Conservation (phyloP, 2,888 invertebrate species). For the Melitaea athalia region DNA sequence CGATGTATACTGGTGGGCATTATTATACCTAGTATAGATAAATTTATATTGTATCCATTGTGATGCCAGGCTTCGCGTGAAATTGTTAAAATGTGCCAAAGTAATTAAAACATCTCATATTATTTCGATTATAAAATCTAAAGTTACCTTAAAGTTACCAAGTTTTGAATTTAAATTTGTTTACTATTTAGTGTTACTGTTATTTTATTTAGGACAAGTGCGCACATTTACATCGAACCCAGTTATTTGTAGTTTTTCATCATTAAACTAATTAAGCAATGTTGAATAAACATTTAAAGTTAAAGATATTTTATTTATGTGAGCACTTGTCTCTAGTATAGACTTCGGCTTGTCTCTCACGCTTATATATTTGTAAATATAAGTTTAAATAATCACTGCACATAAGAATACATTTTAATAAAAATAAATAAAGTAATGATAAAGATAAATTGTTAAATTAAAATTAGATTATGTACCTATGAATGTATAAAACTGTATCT, state of each 20-base stretch:
- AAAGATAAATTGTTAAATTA: constrained; percentile 59
- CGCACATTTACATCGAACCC: background rate
- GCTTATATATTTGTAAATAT: constrained; percentile 74
- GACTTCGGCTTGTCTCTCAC: constrained; percentile 72
- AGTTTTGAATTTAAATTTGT: constrained; percentile 3
- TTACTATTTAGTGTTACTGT: background rate
- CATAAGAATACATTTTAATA: constrained; percentile 58
- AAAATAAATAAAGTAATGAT: constrained; percentile 56
- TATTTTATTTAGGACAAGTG: constrained; percentile 14
- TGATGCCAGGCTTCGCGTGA: constrained; percentile 59
- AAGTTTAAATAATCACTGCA: constrained; percentile 61
- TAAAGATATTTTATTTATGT: background rate
- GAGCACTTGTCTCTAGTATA: constrained; percentile 22
- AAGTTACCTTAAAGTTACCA: constrained; percentile 5
- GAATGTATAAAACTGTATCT: constrained; percentile 68
- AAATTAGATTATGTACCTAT: constrained; percentile 49
- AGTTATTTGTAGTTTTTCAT: background rate
- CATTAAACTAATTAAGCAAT: background rate
- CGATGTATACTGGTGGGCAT: constrained; percentile 28
- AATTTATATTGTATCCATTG: constrained; percentile 52
- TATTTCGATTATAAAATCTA: background rate
- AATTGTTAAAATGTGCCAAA: constrained; percentile 65
- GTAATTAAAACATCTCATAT: constrained; percentile 31
- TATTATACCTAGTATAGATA: constrained; percentile 35
- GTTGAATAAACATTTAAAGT: background rate